Evolutionary conservation across 2,797 vertebrate species (phyloP).

Genomic region (Heteromormyrus szaboi): DNA sequence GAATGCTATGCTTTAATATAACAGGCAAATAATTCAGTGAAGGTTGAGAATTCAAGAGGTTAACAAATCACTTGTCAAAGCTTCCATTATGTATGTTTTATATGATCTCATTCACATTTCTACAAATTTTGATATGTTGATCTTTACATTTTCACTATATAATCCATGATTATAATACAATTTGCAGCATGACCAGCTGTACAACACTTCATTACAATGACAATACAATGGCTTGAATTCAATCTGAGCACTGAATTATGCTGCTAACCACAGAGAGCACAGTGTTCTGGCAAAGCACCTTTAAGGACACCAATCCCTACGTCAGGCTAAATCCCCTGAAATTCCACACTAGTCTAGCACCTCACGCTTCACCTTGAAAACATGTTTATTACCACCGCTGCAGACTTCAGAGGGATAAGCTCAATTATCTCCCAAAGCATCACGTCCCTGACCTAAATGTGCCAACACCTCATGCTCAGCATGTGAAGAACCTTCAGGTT

Average conservation of each 20-base stretch:
- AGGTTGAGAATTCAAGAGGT: not conserved
- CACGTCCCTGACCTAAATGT: not conserved
- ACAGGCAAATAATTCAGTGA: not conserved
- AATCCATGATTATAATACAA: not conserved
- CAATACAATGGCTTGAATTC: not conserved
- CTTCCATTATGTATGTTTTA: not conserved
- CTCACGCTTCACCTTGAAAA: not conserved
- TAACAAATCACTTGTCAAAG: not conserved
- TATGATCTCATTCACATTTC: not conserved
- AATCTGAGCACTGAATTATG: not conserved
- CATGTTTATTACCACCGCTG: not conserved
- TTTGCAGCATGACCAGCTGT: not conserved
- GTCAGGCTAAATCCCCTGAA: not conserved
- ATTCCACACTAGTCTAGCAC: not conserved
- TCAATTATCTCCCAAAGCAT: not conserved
- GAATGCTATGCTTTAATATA: not conserved
- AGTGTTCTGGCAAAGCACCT: not conserved
- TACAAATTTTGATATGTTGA: not conserved
- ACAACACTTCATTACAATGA: not conserved
- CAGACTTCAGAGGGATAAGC: not conserved
- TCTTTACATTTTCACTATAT: conserved; percentile 1
- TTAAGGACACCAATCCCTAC: not conserved
- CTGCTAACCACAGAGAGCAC: not conserved
- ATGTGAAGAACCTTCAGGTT: not conserved
- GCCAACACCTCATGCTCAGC: not conserved